phyloP scores from a whole-genome alignment of 2,888 invertebrate species.

The Ametastegia equiseti region DNA sequence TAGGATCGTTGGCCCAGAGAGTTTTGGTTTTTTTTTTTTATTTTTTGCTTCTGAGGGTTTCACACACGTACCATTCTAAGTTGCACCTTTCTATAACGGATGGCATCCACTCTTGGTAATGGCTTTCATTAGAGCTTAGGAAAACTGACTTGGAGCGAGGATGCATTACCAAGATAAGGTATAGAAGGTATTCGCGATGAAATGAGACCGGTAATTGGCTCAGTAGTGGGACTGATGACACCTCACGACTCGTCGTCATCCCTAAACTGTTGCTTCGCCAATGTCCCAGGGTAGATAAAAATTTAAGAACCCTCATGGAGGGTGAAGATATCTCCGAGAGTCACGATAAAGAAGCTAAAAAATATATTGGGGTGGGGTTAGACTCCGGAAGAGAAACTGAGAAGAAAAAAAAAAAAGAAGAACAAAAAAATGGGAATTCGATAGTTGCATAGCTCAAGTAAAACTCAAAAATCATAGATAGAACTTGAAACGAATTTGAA shows the following conservation, averaged over 20 bases:
- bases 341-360: too few species aligned
- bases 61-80: neutral
- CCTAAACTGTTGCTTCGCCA: neutral
- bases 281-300: neutral
- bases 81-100: neutral
- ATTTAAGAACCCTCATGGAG: neutral
- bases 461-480: too few species aligned
- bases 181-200: neutral
- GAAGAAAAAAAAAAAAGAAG: neutral
- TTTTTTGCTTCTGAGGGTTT: neutral
- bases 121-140: slow-evolving; percentile 21
- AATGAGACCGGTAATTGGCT: slow-evolving; percentile 21
- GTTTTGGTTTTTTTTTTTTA: neutral
- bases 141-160: neutral
- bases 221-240: slow-evolving; percentile 5
- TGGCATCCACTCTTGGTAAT: slow-evolving; percentile 15
- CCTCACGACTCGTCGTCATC: neutral
- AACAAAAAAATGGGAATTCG: neutral
- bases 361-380: too few species aligned
- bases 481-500: neutral
- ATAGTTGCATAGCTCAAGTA: too few species aligned
- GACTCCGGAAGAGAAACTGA: too few species aligned
- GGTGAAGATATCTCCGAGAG: neutral
- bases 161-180: slow-evolving; percentile 33
- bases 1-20: neutral